Conservation (phyloP, 2,888 invertebrate genomes). For the Rotaria sp. region DNA sequence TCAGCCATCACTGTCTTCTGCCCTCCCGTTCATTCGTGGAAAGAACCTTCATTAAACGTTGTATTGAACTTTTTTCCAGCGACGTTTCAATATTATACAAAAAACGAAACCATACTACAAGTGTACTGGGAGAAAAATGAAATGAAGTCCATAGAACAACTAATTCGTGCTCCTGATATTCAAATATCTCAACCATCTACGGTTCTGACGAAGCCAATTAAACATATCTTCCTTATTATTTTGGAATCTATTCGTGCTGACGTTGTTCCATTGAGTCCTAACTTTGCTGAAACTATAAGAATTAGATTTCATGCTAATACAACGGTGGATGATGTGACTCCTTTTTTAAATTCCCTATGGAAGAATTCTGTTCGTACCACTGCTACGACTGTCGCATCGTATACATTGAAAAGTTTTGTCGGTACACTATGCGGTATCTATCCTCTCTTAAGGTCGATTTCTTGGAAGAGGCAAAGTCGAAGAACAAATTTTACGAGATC, state of each 20-base stretch:
- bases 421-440: background rate
- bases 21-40: no score
- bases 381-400: background rate
- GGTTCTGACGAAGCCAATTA: background rate
- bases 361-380: background rate
- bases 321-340: background rate
- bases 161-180: background rate
- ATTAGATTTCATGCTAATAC: background rate
- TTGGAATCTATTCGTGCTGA: background rate
- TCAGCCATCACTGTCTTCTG: no score
- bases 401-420: background rate
- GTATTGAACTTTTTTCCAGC: background rate
- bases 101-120: background rate
- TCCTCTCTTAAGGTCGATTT: background rate
- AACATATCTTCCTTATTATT: background rate
- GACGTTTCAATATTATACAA: background rate
- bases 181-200: background rate
- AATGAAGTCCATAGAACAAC: background rate
- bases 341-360: background rate
- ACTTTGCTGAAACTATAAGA: background rate
- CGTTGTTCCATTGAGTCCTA: background rate
- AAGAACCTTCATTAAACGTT: no score
- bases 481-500: background rate
- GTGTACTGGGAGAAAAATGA: background rate
- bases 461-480: background rate